Evolutionary conservation across 2,113 vertebrate species (phyloP), one percentile per base, ranked within the genome.

Genomic region (Asarcornis scutulata): DNA sequence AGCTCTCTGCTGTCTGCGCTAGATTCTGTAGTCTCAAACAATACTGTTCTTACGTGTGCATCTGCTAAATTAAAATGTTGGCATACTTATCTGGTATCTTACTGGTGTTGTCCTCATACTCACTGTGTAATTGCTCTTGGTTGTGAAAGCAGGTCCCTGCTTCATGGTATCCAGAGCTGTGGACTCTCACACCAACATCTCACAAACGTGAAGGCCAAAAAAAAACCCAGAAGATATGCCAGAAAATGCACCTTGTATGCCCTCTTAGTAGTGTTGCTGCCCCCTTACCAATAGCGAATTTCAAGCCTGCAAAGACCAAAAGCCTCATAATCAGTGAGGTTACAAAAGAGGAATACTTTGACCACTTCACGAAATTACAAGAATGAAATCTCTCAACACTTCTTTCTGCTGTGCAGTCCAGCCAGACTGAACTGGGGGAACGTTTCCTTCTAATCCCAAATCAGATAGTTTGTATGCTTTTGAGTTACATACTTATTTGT

Each of bases 371-470:
- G n/a, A 83, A 11, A n/a, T 73, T 11, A 93, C 15, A 13, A 1
- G 5, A 66, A 16, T 4, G 78, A 26, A 46, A 50, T 48, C 17
- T 32, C 1, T 1, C 7, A 60, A 0, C 64, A 17, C 36, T 81
- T 58, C 5, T 67, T 71, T 15, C 4, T 2, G 0, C 53, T 62
- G 46, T 71, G 3, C 13, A 21, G 13, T 46, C 38, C 40, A 66
- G 14, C 22, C 16, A 85, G 3, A 31, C 25, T 64, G 25, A 75
- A 78, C 42, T 8, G 26, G 22, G 23, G 15, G 17, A 89, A 6
- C 7, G 12, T 73, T 76, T 83, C 15, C 13, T 74, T 90, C 34
- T 68, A 53, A 83, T 69, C 34, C 13, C 6, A 32, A 1, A 38
- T 2, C 38, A 26, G 8, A 34, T 62, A 7, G 8, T 66, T 89